Evolutionary conservation across 2,797 vertebrate genomes (phyloP).

Genomic region (Chanos chanos): DNA sequence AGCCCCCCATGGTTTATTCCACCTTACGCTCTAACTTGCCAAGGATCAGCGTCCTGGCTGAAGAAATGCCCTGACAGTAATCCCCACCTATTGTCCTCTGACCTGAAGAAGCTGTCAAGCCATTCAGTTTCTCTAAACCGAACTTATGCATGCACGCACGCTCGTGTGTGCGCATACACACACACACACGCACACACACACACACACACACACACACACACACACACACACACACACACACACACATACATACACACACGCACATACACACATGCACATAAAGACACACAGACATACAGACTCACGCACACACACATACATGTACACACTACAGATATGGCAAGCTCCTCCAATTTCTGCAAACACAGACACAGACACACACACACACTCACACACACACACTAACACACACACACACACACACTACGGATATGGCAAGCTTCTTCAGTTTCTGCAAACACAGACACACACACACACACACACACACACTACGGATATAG

Average conservation of each 20-base stretch:
- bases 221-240: constrained; percentile 10
- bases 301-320: not conserved
- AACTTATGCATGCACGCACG: constrained; percentile 12
- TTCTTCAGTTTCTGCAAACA: no score
- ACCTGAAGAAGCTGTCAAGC: constrained; percentile 55
- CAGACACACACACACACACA: no score
- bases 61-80: constrained; percentile 48
- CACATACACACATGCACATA: not conserved
- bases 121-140: constrained; percentile 31
- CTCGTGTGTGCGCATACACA: constrained; percentile 23
- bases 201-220: constrained; percentile 11
- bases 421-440: not conserved
- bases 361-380: no score
- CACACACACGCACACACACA: constrained; percentile 4
- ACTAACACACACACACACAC: not conserved
- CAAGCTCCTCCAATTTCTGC: no score
- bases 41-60: constrained; percentile 17
- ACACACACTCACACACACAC: not conserved
- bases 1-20: constrained; percentile 25
- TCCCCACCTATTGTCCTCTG: constrained; percentile 49
- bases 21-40: constrained; percentile 18
- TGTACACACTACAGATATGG: not conserved
- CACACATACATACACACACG: not conserved
- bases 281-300: not conserved
- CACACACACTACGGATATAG: no score